These are phyloP conservation scores for Aleadryas rufinucha DNA, from an alignment of 2,113 vertebrate species.

Conservation along the genomic window DNA sequence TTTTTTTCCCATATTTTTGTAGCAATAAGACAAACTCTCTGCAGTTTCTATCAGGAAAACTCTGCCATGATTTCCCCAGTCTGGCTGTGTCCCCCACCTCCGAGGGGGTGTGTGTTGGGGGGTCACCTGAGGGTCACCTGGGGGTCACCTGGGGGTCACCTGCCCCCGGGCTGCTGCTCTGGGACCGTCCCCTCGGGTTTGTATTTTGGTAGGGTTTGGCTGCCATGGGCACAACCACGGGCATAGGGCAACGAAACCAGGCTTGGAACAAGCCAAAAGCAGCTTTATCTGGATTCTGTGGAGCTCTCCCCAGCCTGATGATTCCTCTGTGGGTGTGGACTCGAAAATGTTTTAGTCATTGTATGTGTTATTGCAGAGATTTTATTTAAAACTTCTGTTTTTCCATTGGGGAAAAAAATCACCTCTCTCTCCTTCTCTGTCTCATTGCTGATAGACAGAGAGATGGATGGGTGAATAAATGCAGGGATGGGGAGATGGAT, in stretches of 20 bases:
- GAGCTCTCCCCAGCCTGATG: not conserved
- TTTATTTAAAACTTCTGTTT: constrained; percentile 29
- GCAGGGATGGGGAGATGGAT: not conserved
- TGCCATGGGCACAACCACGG: not conserved
- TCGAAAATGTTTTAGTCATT: constrained; percentile 27
- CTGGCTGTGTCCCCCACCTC: not conserved
- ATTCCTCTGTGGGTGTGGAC: constrained; percentile 38
- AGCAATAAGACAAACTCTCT: not conserved
- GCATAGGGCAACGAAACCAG: not conserved
- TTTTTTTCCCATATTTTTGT: not conserved
- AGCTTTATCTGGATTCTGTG: not conserved
- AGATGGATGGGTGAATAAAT: not conserved
- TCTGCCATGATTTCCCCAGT: not conserved
- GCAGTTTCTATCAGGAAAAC: not conserved
- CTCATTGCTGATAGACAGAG: not conserved
- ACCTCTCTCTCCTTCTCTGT: not conserved
- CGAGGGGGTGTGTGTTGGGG: accelerated
- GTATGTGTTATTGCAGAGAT: constrained; percentile 32
- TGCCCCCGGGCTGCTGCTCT: accelerated
- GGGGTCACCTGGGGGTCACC: not conserved
- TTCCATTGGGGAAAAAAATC: not conserved
- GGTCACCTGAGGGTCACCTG: not conserved
- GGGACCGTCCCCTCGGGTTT: accelerated
- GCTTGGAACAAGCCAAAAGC: not conserved
- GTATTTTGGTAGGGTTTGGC: not conserved